Evolutionary conservation across 2,797 vertebrate species (phyloP).

Genomic region (Labeo calbasu): DNA sequence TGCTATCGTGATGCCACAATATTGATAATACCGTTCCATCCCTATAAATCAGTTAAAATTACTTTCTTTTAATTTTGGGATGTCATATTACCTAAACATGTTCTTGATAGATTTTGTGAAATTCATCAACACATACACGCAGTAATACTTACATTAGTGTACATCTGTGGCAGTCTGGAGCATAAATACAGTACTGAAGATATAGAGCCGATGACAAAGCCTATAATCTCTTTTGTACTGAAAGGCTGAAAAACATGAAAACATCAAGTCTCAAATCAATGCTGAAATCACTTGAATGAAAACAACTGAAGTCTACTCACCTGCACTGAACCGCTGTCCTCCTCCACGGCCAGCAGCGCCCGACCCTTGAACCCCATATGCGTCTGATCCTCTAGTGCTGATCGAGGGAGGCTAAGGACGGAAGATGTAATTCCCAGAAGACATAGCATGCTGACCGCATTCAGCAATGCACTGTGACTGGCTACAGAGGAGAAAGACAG

Average conservation of each 20-base stretch:
- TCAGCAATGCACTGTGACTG: constrained; percentile 69
- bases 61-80: not conserved
- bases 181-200: constrained; percentile 90
- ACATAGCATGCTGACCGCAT: constrained; percentile 72
- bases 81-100: not conserved
- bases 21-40: too few relatives aligned
- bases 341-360: constrained; percentile 72
- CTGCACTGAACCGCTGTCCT: constrained; percentile 47
- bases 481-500: constrained; percentile 9
- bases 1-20: too few relatives aligned
- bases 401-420: constrained; percentile 59
- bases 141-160: constrained; percentile 87
- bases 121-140: too few relatives aligned
- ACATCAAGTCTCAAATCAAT: not conserved
- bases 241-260: constrained; percentile 79
- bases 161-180: constrained; percentile 92
- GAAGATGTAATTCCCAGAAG: constrained; percentile 71
- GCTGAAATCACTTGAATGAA: not conserved
- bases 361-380: constrained; percentile 75
- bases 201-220: constrained; percentile 86
- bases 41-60: not conserved
- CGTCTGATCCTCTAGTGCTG: accelerated
- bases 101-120: not conserved
- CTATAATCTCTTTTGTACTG: constrained; percentile 83
- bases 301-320: constrained; percentile 55